phyloP scores from a whole-genome alignment of 1,140 invertebrate species.

The Papilio dardanus region DNA sequence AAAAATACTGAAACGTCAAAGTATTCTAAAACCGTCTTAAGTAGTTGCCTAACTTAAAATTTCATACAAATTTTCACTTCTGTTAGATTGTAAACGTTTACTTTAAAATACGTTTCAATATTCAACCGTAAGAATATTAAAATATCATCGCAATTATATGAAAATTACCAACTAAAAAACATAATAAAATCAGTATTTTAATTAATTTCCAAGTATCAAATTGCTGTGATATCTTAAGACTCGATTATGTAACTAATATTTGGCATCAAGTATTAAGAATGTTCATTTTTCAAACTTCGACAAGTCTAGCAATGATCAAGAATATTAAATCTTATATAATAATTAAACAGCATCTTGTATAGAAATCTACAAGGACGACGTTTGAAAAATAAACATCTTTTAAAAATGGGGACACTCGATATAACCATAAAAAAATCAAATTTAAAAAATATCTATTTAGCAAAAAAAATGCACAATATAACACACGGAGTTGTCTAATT shows the following conservation, averaged over 20 bases:
- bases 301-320: not conserved
- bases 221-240: slow-evolving; percentile 41
- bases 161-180: too few relatives aligned
- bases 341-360: slow-evolving; percentile 34
- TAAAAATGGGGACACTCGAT: not conserved
- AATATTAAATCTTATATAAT: slow-evolving; percentile 31
- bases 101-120: too few relatives aligned
- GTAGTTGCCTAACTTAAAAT: too few relatives aligned
- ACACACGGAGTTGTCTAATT: too few relatives aligned
- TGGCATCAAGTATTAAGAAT: slow-evolving; percentile 51
- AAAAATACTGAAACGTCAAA: too few relatives aligned
- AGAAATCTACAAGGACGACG: slow-evolving; percentile 13
- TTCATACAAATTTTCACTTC: too few relatives aligned
- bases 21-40: too few relatives aligned
- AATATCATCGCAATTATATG: not conserved
- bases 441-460: too few relatives aligned
- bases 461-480: too few relatives aligned
- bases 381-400: slow-evolving; percentile 15
- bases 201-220: not conserved
- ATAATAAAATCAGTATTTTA: too few relatives aligned
- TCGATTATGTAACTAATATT: slow-evolving; percentile 63
- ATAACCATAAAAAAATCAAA: not conserved
- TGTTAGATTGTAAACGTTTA: too few relatives aligned
- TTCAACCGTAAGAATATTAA: not conserved
- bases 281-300: slow-evolving; percentile 27